Evolutionary conservation across 2,888 invertebrate species (phyloP).

Genomic region (Antheraea assamensis): DNA sequence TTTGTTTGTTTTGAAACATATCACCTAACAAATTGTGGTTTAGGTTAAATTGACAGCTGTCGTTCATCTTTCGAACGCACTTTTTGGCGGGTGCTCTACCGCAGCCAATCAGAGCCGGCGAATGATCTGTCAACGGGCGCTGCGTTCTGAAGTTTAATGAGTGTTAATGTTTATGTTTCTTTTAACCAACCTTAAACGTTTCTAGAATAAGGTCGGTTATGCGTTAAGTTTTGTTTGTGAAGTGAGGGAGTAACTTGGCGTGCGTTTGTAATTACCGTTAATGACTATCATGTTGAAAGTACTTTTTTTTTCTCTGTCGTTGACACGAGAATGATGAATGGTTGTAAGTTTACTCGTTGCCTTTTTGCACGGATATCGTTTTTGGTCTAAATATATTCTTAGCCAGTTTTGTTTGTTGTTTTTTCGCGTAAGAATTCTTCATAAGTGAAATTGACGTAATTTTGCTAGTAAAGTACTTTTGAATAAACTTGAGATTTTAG

Average conservation of each 20-base stretch:
- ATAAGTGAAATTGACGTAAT: not conserved
- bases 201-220: constrained; percentile 17
- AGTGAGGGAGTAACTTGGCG: constrained; percentile 13
- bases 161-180: not conserved
- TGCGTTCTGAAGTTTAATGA: constrained; percentile 36
- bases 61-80: constrained; percentile 55
- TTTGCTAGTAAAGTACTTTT: too few species aligned
- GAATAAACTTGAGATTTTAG: too few species aligned
- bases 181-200: not conserved
- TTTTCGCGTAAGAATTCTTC: not conserved
- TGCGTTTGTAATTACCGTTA: constrained; percentile 24
- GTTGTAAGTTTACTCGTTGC: constrained; percentile 21
- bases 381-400: constrained; percentile 29
- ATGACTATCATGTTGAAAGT: constrained; percentile 25
- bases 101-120: constrained; percentile 72
- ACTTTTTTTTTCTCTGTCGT: constrained; percentile 38
- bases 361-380: constrained; percentile 31
- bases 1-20: constrained; percentile 57
- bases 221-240: not conserved
- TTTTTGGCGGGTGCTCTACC: constrained; percentile 58
- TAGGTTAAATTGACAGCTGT: constrained; percentile 67
- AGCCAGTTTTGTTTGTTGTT: constrained; percentile 13
- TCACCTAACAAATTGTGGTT: constrained; percentile 62
- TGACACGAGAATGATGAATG: constrained; percentile 36
- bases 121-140: constrained; percentile 56